A percentile compares a stretch with the other conserved stretches of the same genome.
phyloP scores from a whole-genome alignment of 2,797 vertebrate genomes.

The Melanotaenia boesemani region DNA sequence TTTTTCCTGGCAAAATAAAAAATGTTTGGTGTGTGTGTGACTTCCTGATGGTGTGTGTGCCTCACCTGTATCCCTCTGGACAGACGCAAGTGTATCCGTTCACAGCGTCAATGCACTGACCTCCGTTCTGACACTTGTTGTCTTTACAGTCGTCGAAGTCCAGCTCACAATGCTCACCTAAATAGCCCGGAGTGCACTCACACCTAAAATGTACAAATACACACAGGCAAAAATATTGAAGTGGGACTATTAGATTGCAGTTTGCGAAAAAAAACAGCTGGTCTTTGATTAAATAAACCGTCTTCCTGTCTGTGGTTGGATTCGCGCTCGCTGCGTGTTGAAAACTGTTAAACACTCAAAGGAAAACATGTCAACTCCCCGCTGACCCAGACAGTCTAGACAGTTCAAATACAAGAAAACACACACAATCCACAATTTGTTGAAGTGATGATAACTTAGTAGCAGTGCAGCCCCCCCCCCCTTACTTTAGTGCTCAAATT shows the following conservation, averaged over 20 bases:
- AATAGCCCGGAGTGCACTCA: constrained; percentile 94
- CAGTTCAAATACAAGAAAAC: constrained; percentile 2
- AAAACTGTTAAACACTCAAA: constrained; percentile 5
- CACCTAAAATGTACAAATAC: constrained; percentile 81
- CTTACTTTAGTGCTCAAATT: constrained; percentile 40
- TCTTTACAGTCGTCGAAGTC: constrained; percentile 95
- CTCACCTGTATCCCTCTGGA: constrained; percentile 93
- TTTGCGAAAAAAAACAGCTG: neutral
- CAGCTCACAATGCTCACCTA: constrained; percentile 92
- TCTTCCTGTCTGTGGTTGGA: constrained; percentile 1
- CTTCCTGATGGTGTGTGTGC: neutral
- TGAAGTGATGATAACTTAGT: neutral
- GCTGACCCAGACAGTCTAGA: constrained; percentile 10
- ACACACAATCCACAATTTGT: neutral
- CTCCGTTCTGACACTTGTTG: constrained; percentile 96
- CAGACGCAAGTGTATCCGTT: constrained; percentile 96
- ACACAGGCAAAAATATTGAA: constrained; percentile 11
- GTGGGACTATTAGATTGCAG: neutral
- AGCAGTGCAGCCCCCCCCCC: neutral
- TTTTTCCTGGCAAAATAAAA: neutral
- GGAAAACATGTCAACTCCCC: constrained; percentile 6
- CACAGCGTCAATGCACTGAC: constrained; percentile 92
- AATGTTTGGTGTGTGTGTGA: neutral
- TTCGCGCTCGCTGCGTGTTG: constrained; percentile 3
- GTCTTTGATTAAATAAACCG: neutral